These are phyloP conservation scores for Podarcis cretensis DNA, from an alignment of 2,113 vertebrate genomes.

Conservation along the genomic window DNA sequence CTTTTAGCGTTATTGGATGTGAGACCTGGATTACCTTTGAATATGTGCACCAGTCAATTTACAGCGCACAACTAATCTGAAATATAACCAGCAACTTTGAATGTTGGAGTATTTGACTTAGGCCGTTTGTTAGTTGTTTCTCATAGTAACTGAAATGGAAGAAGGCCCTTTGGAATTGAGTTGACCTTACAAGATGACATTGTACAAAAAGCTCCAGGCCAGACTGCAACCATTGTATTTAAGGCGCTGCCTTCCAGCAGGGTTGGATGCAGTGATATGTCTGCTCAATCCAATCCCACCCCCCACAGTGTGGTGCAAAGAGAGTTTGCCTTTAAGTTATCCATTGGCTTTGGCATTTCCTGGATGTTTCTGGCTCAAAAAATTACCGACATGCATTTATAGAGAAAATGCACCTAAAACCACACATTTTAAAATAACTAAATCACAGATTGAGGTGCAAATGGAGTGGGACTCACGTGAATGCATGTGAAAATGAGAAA, in stretches of 20 bases:
- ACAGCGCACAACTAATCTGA: neutral
- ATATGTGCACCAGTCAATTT: neutral
- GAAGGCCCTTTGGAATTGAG: neutral
- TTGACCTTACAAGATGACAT: too few species aligned
- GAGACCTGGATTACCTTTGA: conserved; percentile 8
- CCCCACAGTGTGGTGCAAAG: neutral
- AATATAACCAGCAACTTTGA: conserved; percentile 15
- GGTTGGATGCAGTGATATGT: too few species aligned
- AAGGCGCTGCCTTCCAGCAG: neutral
- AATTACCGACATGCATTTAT: neutral
- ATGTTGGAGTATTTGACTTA: conserved; percentile 10
- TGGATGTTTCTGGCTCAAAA: neutral
- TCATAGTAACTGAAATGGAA: neutral
- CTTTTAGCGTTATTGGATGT: conserved; percentile 17
- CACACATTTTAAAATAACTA: neutral
- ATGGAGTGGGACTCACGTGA: neutral
- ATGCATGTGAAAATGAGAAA: neutral
- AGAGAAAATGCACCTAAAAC: neutral
- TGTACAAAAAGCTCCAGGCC: neutral
- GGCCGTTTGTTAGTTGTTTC: neutral
- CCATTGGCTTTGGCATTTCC: neutral
- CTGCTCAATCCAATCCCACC: neutral
- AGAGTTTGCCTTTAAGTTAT: neutral
- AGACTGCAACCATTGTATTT: neutral
- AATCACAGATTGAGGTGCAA: too few species aligned